Percentiles rank a stretch among this genome's conserved stretches.
phyloP scores from a whole-genome alignment of 2,888 invertebrate genomes.

The Hybos culiciformis region DNA sequence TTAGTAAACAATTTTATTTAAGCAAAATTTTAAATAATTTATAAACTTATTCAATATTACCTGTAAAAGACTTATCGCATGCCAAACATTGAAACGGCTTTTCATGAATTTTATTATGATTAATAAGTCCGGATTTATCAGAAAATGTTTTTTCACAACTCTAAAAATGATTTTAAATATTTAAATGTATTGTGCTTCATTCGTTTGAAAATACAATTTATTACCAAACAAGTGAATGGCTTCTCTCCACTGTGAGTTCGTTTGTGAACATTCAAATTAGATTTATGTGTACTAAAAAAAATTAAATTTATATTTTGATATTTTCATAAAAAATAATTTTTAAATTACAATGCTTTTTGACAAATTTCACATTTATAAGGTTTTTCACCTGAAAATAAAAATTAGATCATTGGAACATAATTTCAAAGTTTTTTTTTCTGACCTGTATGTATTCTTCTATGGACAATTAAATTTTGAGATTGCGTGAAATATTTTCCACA shows the following conservation, averaged over 20 bases:
- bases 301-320: no score
- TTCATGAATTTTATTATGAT: not conserved
- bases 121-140: not conserved
- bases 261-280: not conserved
- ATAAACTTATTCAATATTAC: no score
- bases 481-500: not conserved
- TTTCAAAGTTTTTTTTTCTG: not conserved
- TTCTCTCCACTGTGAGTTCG: not conserved
- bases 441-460: not conserved
- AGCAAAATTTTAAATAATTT: no score
- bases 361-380: not conserved
- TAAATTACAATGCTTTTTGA: not conserved
- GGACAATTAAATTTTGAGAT: slow-evolving; percentile 1
- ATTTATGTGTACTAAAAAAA: not conserved
- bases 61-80: no score
- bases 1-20: no score
- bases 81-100: no score
- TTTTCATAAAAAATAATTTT: no score
- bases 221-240: not conserved
- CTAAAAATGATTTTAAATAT: no score
- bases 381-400: not conserved
- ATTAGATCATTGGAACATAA: not conserved
- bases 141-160: not conserved
- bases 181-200: no score
- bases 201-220: no score